Evolutionary conservation across 2,888 invertebrate species (phyloP).

Genomic region (Lissocephala sabroskyi): DNA sequence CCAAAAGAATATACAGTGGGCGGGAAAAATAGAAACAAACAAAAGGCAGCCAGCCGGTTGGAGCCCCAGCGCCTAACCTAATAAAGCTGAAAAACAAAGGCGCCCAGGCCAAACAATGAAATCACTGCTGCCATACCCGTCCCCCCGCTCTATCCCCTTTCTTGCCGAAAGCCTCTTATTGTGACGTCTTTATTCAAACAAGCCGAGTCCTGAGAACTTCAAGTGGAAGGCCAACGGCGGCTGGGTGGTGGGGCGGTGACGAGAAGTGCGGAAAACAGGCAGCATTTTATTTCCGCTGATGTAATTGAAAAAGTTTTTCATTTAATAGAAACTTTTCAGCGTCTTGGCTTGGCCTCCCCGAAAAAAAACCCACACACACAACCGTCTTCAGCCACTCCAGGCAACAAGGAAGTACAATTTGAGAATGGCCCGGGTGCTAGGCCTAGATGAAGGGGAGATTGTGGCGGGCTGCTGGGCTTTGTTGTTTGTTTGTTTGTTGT

Average conservation of each 20-base stretch:
- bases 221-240: not conserved
- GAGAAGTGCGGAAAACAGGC: slow-evolving; percentile 47
- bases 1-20: not conserved
- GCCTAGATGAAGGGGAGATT: too few relatives aligned
- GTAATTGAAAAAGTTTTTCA: slow-evolving; percentile 69
- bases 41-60: slow-evolving; percentile 4
- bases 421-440: too few relatives aligned
- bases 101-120: slow-evolving; percentile 44
- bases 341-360: slow-evolving; percentile 29
- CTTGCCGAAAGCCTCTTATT: not conserved
- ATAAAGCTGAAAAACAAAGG: slow-evolving; percentile 60
- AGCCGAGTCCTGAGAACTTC: slow-evolving; percentile 15
- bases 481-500: slow-evolving; percentile 24
- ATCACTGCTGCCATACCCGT: too few relatives aligned
- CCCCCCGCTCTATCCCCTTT: too few relatives aligned
- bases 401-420: too few relatives aligned
- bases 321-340: slow-evolving; percentile 67
- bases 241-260: slow-evolving; percentile 50
- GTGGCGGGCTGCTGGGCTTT: slow-evolving; percentile 8
- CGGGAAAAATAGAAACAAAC: too few relatives aligned
- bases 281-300: slow-evolving; percentile 65
- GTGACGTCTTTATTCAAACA: too few relatives aligned
- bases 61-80: slow-evolving; percentile 39
- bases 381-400: too few relatives aligned
- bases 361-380: slow-evolving; percentile 18